Percentiles rank a stretch among this genome's conserved stretches.
Conservation (phyloP, 2,888 invertebrate species). For the Erebia ligea region DNA sequence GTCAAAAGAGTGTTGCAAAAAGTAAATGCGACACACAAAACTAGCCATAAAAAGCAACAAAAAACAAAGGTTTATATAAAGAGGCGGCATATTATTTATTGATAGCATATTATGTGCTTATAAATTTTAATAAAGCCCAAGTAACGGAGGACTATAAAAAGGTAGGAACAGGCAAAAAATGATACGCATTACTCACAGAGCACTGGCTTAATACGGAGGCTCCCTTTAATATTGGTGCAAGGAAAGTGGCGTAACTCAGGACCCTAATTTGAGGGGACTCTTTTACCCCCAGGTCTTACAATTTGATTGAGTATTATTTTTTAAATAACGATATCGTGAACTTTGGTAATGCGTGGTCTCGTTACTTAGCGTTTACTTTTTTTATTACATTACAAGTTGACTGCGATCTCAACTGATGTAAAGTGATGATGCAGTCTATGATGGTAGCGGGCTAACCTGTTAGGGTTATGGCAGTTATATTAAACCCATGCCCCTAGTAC, state of each 20-base stretch:
- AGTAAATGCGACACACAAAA: not conserved
- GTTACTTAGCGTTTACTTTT: no score
- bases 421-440: no score
- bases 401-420: no score
- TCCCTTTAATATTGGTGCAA: conserved; percentile 53
- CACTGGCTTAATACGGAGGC: conserved; percentile 49
- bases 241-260: conserved; percentile 52
- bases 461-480: no score
- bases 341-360: not conserved
- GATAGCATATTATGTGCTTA: conserved; percentile 61
- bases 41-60: not conserved
- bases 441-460: no score
- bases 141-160: conserved; percentile 50
- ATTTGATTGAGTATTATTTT: conserved; percentile 52
- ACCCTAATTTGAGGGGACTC: conserved; percentile 45
- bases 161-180: conserved; percentile 58
- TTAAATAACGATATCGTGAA: conserved; percentile 8
- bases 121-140: conserved; percentile 61
- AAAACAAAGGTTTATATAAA: not conserved
- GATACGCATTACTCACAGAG: conserved; percentile 60
- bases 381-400: no score
- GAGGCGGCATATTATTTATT: conserved; percentile 47
- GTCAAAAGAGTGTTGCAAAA: not conserved
- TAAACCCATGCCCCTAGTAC: no score
- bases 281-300: conserved; percentile 50